Evolutionary conservation across 2,113 vertebrate genomes (phyloP).

Genomic region (Pelodiscus sinensis): DNA sequence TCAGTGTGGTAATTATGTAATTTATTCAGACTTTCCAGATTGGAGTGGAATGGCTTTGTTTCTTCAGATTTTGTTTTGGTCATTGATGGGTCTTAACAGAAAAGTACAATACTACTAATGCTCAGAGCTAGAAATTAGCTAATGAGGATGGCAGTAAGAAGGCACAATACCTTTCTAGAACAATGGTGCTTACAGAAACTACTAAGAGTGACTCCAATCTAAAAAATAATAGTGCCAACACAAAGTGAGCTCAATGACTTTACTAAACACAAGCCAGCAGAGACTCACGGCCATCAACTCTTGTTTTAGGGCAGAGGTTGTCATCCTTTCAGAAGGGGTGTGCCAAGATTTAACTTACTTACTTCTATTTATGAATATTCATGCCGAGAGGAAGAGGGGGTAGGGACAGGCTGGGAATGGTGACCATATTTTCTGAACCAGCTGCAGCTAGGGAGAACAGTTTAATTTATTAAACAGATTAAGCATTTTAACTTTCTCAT

Average conservation of each 20-base stretch:
- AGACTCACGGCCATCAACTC: neutral
- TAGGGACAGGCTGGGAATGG: no score
- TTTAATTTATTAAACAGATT: no score
- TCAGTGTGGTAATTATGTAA: neutral
- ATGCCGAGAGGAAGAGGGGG: no score
- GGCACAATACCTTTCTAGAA: neutral
- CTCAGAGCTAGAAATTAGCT: neutral
- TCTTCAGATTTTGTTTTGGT: neutral
- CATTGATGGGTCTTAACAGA: neutral
- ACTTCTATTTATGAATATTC: no score
- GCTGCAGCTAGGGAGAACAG: no score
- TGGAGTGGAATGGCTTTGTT: constrained; percentile 3
- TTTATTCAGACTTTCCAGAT: neutral
- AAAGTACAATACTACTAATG: neutral
- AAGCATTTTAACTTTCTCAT: no score
- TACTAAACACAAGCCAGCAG: neutral
- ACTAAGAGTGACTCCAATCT: neutral
- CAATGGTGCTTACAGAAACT: neutral
- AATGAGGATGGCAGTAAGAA: neutral
- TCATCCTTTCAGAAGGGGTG: no score
- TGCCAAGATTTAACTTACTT: no score
- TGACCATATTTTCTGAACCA: no score
- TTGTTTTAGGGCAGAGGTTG: no score
- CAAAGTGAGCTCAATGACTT: neutral
- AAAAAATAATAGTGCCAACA: no score